A percentile compares a stretch with the other conserved stretches of the same genome.
phyloP scores from a whole-genome alignment of 2,888 invertebrate species.

The Drosophila hawaiiensis region DNA sequence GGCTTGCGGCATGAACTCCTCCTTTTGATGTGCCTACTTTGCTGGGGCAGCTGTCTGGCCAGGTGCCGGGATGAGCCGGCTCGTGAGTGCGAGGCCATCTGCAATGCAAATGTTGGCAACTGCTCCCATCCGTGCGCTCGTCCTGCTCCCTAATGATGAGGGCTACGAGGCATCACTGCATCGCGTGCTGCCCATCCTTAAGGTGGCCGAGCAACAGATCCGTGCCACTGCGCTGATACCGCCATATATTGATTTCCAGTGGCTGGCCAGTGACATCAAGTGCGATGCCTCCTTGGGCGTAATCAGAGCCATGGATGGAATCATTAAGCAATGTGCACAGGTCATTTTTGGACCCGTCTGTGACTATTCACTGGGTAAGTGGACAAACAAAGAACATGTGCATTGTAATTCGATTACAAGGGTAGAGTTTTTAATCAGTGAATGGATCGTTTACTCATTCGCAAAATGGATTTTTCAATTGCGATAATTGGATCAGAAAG shows the following conservation, averaged over 20 bases:
- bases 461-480: neutral
- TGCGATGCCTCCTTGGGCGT: conserved; percentile 91
- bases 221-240: conserved; percentile 87
- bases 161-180: conserved; percentile 87
- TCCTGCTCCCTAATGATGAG: conserved; percentile 88
- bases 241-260: conserved; percentile 87
- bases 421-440: neutral
- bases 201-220: conserved; percentile 87
- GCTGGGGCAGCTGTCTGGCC: conserved; percentile 39
- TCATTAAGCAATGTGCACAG: conserved; percentile 90
- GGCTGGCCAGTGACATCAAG: conserved; percentile 89
- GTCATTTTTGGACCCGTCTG: conserved; percentile 93
- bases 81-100: conserved; percentile 82
- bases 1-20: conserved; percentile 29
- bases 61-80: conserved; percentile 78
- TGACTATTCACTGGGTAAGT: conserved; percentile 92
- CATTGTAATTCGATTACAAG: neutral
- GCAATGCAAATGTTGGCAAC: conserved; percentile 57
- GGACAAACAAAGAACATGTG: neutral
- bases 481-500: neutral
- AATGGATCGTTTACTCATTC: neutral
- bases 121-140: conserved; percentile 89
- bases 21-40: conserved; percentile 36
- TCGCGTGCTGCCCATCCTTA: conserved; percentile 88
- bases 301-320: conserved; percentile 90